These are phyloP conservation scores for Pseudomugil gertrudae DNA, from an alignment of 2,797 vertebrate genomes.

Conservation along the genomic window DNA sequence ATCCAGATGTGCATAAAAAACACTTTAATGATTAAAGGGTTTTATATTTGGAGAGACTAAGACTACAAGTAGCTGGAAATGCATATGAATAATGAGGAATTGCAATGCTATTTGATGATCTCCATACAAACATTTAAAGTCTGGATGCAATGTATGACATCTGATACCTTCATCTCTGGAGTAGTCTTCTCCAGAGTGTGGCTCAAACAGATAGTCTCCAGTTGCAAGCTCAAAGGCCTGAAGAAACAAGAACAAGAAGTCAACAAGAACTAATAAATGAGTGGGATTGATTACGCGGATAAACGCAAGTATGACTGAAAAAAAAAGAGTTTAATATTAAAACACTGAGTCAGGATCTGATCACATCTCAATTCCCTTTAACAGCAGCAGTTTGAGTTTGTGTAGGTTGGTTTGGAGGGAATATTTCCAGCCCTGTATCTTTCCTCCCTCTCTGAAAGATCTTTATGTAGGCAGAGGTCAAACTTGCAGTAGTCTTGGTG, in stretches of 20 bases:
- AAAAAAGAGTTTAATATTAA: too few species aligned
- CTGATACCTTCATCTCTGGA: conserved; percentile 91
- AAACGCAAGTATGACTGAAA: neutral
- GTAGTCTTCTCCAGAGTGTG: conserved; percentile 97
- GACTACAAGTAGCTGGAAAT: neutral
- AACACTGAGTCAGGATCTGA: neutral
- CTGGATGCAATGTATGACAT: neutral
- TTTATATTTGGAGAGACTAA: neutral
- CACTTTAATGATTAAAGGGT: neutral
- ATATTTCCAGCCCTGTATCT: neutral
- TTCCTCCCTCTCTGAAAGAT: neutral
- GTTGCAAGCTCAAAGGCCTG: conserved; percentile 97
- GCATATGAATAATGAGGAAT: neutral
- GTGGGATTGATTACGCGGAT: neutral
- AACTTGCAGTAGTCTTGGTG: neutral
- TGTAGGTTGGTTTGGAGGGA: neutral
- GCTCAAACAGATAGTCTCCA: conserved; percentile 97
- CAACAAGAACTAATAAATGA: neutral
- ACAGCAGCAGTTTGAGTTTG: neutral
- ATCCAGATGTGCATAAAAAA: neutral
- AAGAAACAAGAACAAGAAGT: conserved; percentile 13
- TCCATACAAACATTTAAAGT: too few species aligned
- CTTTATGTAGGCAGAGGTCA: neutral
- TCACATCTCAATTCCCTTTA: neutral
- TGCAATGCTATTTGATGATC: neutral